Percentiles rank a stretch among this genome's conserved stretches.
phyloP scores from a whole-genome alignment of 2,888 invertebrate species.

The Apodemia mormo region DNA sequence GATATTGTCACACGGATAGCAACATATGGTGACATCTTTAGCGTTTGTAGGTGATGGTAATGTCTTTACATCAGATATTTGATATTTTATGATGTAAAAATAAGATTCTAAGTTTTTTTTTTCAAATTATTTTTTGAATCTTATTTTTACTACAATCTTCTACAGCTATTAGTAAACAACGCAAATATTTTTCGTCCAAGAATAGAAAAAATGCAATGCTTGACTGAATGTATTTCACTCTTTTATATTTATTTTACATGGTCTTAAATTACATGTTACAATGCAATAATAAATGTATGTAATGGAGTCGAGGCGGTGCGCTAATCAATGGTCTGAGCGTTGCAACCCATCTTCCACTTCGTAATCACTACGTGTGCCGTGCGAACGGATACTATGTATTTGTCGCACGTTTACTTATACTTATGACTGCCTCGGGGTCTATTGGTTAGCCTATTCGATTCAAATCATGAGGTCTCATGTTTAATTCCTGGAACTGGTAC shows the following conservation, averaged over 20 bases:
- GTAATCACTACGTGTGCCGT: slow-evolving; percentile 52
- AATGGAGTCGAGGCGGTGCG: slow-evolving; percentile 31
- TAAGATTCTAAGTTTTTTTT: too few species aligned
- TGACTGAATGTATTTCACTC: not conserved
- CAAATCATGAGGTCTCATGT: too few species aligned
- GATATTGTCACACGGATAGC: too few species aligned
- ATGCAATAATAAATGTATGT: slow-evolving; percentile 25
- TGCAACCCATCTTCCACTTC: slow-evolving; percentile 34
- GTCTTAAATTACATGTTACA: slow-evolving; percentile 12
- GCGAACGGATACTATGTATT: slow-evolving; percentile 59
- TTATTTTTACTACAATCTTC: not conserved
- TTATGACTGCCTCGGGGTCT: too few species aligned
- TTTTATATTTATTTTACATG: slow-evolving; percentile 7
- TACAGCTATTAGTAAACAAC: not conserved
- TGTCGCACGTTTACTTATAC: slow-evolving; percentile 44
- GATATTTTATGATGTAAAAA: too few species aligned
- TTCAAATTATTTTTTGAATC: not conserved
- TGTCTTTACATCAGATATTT: too few species aligned
- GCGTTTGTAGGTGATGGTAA: too few species aligned
- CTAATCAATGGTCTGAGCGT: slow-evolving; percentile 36
- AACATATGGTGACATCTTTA: too few species aligned
- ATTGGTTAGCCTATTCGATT: too few species aligned
- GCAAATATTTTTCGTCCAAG: not conserved
- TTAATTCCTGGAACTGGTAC: too few species aligned
- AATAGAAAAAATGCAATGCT: not conserved